Evolutionary conservation across 2,888 invertebrate species (phyloP).

Genomic region (Drosophila neonasuta): DNA sequence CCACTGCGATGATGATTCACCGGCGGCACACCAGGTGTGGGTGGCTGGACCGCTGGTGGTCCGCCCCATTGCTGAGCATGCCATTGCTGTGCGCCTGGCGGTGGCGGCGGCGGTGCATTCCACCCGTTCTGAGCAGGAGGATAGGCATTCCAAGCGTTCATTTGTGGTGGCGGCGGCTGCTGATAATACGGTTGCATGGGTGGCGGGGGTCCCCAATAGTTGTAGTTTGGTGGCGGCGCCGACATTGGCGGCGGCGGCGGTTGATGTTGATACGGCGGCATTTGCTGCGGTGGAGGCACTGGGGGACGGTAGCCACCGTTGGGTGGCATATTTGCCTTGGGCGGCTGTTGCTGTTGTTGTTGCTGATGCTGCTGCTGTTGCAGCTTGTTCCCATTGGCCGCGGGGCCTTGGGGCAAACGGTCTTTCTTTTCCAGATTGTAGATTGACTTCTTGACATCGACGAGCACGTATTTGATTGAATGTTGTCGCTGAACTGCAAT

Average conservation of each 20-base stretch:
- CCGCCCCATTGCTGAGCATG: slow-evolving; percentile 72
- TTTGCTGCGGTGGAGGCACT: slow-evolving; percentile 62
- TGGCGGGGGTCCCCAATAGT: slow-evolving; percentile 77
- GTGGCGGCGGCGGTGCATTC: slow-evolving; percentile 76
- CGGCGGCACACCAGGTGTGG: slow-evolving; percentile 55
- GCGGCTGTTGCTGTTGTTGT: slow-evolving; percentile 47
- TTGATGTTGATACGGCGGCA: slow-evolving; percentile 71
- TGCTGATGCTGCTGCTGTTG: slow-evolving; percentile 50
- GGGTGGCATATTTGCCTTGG: slow-evolving; percentile 62
- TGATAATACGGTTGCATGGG: slow-evolving; percentile 73
- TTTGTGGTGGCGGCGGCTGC: slow-evolving; percentile 82
- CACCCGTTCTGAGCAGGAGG: slow-evolving; percentile 75
- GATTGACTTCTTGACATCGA: slow-evolving; percentile 96
- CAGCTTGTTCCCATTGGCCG: slow-evolving; percentile 55
- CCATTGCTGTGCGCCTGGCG: slow-evolving; percentile 71
- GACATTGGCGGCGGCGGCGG: slow-evolving; percentile 70
- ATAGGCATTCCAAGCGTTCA: slow-evolving; percentile 76
- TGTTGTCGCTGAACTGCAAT: slow-evolving; percentile 89
- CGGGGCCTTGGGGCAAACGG: slow-evolving; percentile 34
- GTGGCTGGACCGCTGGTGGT: slow-evolving; percentile 66
- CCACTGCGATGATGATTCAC: slow-evolving; percentile 58
- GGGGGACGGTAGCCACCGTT: slow-evolving; percentile 66
- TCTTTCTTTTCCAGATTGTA: slow-evolving; percentile 89
- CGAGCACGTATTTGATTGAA: slow-evolving; percentile 90
- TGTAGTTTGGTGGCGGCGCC: slow-evolving; percentile 77